phyloP scores from a whole-genome alignment of 2,797 vertebrate genomes.

The Neostethus bicornis region DNA sequence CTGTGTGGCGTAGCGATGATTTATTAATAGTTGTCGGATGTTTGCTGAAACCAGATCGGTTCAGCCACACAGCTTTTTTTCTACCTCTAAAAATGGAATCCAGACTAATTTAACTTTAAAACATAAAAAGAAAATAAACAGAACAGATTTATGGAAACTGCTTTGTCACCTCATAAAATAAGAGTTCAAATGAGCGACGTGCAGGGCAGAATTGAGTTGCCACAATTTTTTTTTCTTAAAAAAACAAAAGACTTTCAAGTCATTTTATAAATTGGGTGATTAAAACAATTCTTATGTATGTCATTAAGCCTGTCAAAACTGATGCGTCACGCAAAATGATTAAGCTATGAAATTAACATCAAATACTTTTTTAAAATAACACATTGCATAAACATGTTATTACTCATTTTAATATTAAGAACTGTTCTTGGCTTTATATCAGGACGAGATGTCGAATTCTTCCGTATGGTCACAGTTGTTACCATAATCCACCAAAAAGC shows the following conservation, averaged over 20 bases:
- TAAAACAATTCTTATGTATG: too few relatives aligned
- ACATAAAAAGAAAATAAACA: not conserved
- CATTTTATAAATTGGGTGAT: not conserved
- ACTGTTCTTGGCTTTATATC: too few relatives aligned
- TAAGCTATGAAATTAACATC: too few relatives aligned
- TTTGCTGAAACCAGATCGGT: conserved; percentile 61
- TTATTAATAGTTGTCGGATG: conserved; percentile 65
- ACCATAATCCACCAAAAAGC: too few relatives aligned
- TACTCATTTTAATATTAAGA: too few relatives aligned
- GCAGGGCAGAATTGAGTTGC: not conserved
- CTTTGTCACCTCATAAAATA: conserved; percentile 1
- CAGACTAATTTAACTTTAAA: conserved; percentile 22
- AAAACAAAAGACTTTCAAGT: not conserved
- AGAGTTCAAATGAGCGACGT: not conserved
- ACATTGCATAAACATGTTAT: too few relatives aligned
- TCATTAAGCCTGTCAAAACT: too few relatives aligned
- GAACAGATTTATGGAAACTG: not conserved
- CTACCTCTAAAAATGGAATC: conserved; percentile 54
- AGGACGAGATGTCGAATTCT: too few relatives aligned
- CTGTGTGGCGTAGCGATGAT: conserved; percentile 38
- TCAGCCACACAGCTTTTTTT: conserved; percentile 35
- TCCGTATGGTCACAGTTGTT: too few relatives aligned
- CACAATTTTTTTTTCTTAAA: too few relatives aligned
- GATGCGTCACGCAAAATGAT: too few relatives aligned
- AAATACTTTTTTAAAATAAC: too few relatives aligned